Evolutionary conservation across 2,113 vertebrate genomes (phyloP), one percentile per base, ranked within the genome.

Genomic region (Psilopogon haemacephalus): DNA sequence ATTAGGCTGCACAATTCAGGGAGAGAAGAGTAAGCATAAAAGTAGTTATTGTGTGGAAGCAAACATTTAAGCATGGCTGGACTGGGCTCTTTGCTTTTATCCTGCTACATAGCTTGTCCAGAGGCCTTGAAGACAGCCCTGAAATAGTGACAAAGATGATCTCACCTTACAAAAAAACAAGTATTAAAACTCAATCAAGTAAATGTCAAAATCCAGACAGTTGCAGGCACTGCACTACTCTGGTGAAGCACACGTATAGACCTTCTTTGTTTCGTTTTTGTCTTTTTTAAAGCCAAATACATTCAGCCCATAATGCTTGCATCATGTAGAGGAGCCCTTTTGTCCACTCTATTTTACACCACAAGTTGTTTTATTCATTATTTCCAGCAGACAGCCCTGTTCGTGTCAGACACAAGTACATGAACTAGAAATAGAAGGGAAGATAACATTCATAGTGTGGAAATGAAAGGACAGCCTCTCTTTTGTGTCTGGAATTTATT

Each of bases 381-480:
- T 27, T 84, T 59, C 30, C 32, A 81, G n/a, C 11, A 76, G 59
- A 77, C 26, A 52, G 64, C 68, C 48, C 64, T 86, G 64, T 63
- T 88, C 72, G 74, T 42, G 26, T 80, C 79, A 86, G 65, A 63
- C 27, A 54, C 55, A 89, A 93, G 46, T 71, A 74, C 42, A n/a
- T 46, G 23, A 93, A 33, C 88, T 88, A 91, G 85, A 80, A 94
- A 91, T 40, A 79, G 78, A 80, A 83, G 52, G 44, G 40, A 65
- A 91, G 63, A 88, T 68, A 91, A 86, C 76, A 88, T 84, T 89
- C 72, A 48, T 54, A 84, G 28, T 84, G 86, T 74, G 62, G 72
- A 94, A 96, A 95, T 88, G 78, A 94, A 93, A 86, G 46, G 69
- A 90, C 83, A 84, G 73, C 48, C 63, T 77, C 76, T 80, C 64